A percentile compares a stretch with the other conserved stretches of the same genome.
Conservation (phyloP, 2,797 vertebrate genomes). For the Manis crassicaudata region DNA sequence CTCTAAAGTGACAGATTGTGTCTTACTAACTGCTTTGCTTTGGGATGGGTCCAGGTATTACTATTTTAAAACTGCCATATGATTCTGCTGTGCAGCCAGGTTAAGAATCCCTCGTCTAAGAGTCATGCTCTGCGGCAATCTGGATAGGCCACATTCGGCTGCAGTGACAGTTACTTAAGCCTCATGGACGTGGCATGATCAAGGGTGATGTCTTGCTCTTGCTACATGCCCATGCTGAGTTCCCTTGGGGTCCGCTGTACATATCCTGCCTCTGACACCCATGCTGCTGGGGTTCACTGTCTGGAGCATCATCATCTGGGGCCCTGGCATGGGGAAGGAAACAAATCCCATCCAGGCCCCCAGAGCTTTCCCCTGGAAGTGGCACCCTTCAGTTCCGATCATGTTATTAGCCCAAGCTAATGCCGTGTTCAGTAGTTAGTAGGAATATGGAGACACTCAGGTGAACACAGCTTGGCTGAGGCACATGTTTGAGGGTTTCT, state of each 20-base stretch:
- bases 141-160: neutral
- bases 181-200: neutral
- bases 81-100: neutral
- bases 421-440: neutral
- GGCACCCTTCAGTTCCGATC: neutral
- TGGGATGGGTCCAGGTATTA: neutral
- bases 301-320: neutral
- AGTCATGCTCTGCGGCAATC: neutral
- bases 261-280: neutral
- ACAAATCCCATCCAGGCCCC: neutral
- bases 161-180: neutral
- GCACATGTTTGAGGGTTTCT: neutral
- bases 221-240: neutral
- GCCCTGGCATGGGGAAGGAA: neutral
- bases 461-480: neutral
- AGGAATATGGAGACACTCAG: neutral
- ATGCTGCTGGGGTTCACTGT: neutral
- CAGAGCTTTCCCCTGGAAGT: constrained; percentile 19
- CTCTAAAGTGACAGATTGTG: neutral
- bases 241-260: neutral
- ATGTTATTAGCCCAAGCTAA: neutral
- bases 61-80: neutral
- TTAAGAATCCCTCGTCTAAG: neutral
- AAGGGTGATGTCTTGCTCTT: neutral
- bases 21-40: neutral